Evolutionary conservation across 2,797 vertebrate genomes (phyloP), one percentile per base, ranked within the genome.

Genomic region (Danio aesculapii): DNA sequence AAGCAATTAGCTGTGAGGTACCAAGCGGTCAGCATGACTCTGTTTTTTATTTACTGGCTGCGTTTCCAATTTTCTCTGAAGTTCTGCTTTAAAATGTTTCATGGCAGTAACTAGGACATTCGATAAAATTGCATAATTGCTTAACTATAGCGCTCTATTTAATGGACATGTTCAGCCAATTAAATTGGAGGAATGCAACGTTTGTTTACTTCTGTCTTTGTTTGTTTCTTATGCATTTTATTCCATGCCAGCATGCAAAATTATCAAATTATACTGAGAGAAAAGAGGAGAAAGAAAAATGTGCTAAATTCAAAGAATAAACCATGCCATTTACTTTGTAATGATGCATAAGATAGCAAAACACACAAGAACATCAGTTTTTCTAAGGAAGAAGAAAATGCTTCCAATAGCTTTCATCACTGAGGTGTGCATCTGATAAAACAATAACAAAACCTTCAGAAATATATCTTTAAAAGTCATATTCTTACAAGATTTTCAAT

Each of bases 81-180:
- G 30, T 47, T 55, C 50, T 46, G 39, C 62, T 30, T 67, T 67
- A 39, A 79, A 49, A 71, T n/a, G n/a, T 52, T 70, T 62, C 57
- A 62, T 17, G n/a, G 39, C 39, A 41, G 14, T 43, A 62, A n/a
- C 57, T 44, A 59, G 49, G 13, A 50, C 16, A 5, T 70, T 79
- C 30, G 43, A 79, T 79, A 62, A 69, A 69, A 78, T 59, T 41
- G 59, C 21, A 69, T 50, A 78, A 79, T 53, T 61, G 43, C 21
- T 50, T 71, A 63, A 79, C 62, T 62, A 14, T 52, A 52, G 47
- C 62, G 16, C 57, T 55, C n/a, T 53, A 53, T 52, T 71, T 79
- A 71, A 62, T 78, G 62, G 17, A 19, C 67, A 79, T 30, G n/a
- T 55, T 71, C 30, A 9, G 47, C 17, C 46, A 79, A 17, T 69